Conservation (phyloP, 2,797 vertebrate species). For the Ctenosaura bakeri region DNA sequence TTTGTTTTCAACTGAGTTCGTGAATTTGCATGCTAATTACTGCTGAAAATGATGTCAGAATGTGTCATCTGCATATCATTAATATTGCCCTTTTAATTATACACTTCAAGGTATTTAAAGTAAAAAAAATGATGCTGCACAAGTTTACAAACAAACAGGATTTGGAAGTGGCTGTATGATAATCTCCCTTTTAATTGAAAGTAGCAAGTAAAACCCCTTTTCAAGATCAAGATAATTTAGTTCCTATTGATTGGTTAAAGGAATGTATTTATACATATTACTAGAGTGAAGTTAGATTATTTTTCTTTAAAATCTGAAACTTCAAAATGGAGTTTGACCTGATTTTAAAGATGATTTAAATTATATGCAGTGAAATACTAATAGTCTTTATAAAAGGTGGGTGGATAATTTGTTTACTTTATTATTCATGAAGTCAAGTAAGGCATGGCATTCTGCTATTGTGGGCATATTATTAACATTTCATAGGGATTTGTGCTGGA, state of each 20-base stretch:
- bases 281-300: constrained; percentile 84
- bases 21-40: constrained; percentile 64
- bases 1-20: constrained; percentile 57
- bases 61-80: constrained; percentile 68
- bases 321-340: constrained; percentile 86
- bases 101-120: constrained; percentile 70
- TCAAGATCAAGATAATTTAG: constrained; percentile 80
- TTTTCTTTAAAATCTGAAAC: constrained; percentile 81
- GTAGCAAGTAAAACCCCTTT: constrained; percentile 64
- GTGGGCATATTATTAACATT: constrained; percentile 99
- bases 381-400: constrained; percentile 99
- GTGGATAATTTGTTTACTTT: constrained; percentile 99
- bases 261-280: constrained; percentile 82
- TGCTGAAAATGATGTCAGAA: constrained; percentile 64
- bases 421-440: constrained; percentile 99
- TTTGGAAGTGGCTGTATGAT: constrained; percentile 56
- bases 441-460: constrained; percentile 95
- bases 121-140: constrained; percentile 58
- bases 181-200: constrained; percentile 71
- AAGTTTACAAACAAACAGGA: constrained; percentile 78
- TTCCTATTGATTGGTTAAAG: constrained; percentile 85
- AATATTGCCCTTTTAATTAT: constrained; percentile 53
- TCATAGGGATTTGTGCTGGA: constrained; percentile 99
- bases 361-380: constrained; percentile 94
- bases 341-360: constrained; percentile 93